Conservation (phyloP, 2,113 vertebrate species). For the Syngnathus scovelli region DNA sequence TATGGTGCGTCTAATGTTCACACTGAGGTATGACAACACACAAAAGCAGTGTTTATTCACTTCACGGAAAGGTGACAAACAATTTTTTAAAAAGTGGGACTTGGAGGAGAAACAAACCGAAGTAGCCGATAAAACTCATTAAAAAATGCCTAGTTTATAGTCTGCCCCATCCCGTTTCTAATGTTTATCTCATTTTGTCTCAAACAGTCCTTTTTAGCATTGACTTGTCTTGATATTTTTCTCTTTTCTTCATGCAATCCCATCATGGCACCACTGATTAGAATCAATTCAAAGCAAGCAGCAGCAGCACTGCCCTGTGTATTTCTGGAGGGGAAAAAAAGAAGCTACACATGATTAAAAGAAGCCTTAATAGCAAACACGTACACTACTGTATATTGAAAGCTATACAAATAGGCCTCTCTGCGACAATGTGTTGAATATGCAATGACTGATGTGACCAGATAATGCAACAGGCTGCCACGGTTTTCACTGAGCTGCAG, state of each 20-base stretch:
- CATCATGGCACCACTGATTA: constrained; percentile 47
- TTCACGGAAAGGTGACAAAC: background rate
- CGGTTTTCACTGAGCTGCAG: background rate
- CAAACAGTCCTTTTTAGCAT: constrained; percentile 20
- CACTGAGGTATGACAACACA: background rate
- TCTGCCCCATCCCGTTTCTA: constrained; percentile 26
- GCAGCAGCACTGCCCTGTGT: constrained; percentile 28
- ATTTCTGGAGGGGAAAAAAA: constrained; percentile 24
- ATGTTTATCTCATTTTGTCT: constrained; percentile 42
- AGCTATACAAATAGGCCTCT: background rate
- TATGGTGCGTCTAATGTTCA: too few relatives aligned
- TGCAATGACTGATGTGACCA: background rate
- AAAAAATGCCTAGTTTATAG: constrained; percentile 16
- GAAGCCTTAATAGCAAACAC: background rate
- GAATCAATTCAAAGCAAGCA: constrained; percentile 53
- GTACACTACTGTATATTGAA: background rate
- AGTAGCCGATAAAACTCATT: constrained; percentile 31
- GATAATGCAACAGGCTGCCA: background rate
- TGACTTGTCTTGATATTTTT: constrained; percentile 25
- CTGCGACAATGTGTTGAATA: background rate
- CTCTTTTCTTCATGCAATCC: constrained; percentile 22
- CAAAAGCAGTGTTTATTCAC: constrained; percentile 1
- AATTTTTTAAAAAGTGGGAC: background rate
- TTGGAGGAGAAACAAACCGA: background rate
- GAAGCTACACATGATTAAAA: constrained; percentile 37